These are phyloP conservation scores for Eilema caniola DNA, from an alignment of 2,888 invertebrate genomes.

Conservation along the genomic window DNA sequence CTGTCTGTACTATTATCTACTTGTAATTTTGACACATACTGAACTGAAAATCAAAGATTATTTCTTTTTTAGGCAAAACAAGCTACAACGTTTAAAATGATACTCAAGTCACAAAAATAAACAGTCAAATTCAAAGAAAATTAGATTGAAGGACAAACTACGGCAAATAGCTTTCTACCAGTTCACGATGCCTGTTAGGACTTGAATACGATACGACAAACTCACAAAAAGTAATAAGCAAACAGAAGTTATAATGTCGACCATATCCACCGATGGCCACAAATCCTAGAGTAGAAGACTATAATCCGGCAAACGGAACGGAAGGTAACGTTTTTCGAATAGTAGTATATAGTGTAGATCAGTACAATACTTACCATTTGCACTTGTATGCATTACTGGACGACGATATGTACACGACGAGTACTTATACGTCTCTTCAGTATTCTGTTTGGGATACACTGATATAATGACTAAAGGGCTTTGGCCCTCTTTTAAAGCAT, in stretches of 20 bases:
- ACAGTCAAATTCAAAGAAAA: too few relatives aligned
- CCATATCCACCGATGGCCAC: too few relatives aligned
- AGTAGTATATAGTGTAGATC: not conserved
- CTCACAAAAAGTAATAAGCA: too few relatives aligned
- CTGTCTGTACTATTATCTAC: too few relatives aligned
- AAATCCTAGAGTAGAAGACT: not conserved
- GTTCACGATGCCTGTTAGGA: too few relatives aligned
- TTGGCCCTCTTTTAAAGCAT: slow-evolving; percentile 36
- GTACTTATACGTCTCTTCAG: slow-evolving; percentile 34
- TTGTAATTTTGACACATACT: not conserved
- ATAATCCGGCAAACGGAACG: not conserved
- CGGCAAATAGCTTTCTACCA: too few relatives aligned
- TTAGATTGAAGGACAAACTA: too few relatives aligned
- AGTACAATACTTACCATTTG: slow-evolving; percentile 1
- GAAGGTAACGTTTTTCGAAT: not conserved
- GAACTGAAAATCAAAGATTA: slow-evolving; percentile 6
- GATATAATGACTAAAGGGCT: slow-evolving; percentile 79
- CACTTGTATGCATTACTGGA: not conserved
- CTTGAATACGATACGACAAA: too few relatives aligned
- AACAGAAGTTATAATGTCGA: too few relatives aligned
- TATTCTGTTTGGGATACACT: slow-evolving; percentile 70
- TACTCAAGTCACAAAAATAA: too few relatives aligned
- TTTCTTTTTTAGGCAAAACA: too few relatives aligned
- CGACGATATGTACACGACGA: slow-evolving; percentile 2
- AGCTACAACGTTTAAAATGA: too few relatives aligned